These are phyloP conservation scores for Callimorpha dominula DNA, from an alignment of 2,888 invertebrate species.

Conservation along the genomic window DNA sequence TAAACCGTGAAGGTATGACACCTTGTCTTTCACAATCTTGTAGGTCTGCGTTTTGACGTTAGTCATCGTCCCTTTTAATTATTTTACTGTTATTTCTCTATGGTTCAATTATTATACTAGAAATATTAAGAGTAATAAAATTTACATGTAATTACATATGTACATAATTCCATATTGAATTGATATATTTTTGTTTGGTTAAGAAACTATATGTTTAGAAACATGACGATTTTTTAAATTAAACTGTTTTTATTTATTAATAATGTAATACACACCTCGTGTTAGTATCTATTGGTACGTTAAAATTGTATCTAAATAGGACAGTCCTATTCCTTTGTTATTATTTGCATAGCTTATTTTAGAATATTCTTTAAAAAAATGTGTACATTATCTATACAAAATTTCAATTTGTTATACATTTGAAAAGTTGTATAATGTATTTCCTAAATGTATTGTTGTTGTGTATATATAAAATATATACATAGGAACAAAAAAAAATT, in stretches of 20 bases:
- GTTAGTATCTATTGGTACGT: conserved; percentile 14
- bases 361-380: not conserved
- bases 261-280: conserved; percentile 9
- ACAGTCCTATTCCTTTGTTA: conserved; percentile 24
- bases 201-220: conserved; percentile 15
- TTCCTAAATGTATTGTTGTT: not conserved
- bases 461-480: conserved; percentile 15
- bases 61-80: not conserved
- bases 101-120: not conserved
- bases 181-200: conserved; percentile 6
- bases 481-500: not conserved
- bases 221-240: conserved; percentile 20
- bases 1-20: too few relatives aligned
- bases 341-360: conserved; percentile 23
- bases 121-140: not conserved
- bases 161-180: not conserved
- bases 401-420: not conserved
- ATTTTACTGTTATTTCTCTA: not conserved
- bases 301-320: conserved; percentile 25
- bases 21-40: not conserved
- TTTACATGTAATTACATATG: not conserved
- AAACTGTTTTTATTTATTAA: conserved; percentile 11
- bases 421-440: not conserved
- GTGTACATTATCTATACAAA: conserved; percentile 11
- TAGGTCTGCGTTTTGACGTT: not conserved